These are phyloP conservation scores for Erpornis zantholeuca DNA, from an alignment of 2,113 vertebrate genomes.

Conservation along the genomic window DNA sequence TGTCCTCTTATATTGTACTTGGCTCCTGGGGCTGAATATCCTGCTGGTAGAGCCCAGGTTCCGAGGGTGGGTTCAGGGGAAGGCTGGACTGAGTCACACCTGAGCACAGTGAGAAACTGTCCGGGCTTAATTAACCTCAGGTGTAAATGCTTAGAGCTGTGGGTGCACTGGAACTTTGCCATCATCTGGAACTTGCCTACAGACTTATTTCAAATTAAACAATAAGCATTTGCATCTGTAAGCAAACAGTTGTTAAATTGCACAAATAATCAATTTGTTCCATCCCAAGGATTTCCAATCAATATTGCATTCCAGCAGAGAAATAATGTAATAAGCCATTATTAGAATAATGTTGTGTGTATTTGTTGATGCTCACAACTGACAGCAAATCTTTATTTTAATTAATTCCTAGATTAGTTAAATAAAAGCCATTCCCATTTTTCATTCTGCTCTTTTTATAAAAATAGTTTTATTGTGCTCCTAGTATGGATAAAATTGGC, in stretches of 20 bases:
- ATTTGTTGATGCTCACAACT: background rate
- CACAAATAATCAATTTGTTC: slow-evolving; percentile 62
- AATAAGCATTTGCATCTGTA: background rate
- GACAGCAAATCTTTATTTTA: slow-evolving; percentile 55
- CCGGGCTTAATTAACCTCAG: fast-evolving
- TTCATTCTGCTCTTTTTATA: background rate
- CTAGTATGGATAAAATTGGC: background rate
- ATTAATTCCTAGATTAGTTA: slow-evolving; percentile 42
- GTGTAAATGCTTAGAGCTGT: background rate
- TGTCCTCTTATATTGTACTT: background rate
- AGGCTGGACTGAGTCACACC: fast-evolving
- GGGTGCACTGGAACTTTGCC: fast-evolving
- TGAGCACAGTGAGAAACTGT: background rate
- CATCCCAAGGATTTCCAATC: slow-evolving; percentile 52
- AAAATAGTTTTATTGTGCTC: background rate
- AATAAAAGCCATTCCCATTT: background rate
- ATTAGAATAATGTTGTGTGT: slow-evolving; percentile 44
- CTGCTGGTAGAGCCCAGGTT: fast-evolving
- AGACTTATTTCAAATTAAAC: background rate
- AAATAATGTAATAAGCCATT: slow-evolving; percentile 41
- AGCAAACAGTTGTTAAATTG: slow-evolving; percentile 17
- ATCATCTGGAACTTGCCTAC: background rate
- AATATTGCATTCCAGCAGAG: slow-evolving; percentile 46
- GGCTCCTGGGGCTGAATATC: fast-evolving
- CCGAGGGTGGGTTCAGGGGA: fast-evolving